Evolutionary conservation across 2,888 invertebrate genomes (phyloP), one percentile per base, ranked within the genome.

Genomic region (Drosophila paracracens): DNA sequence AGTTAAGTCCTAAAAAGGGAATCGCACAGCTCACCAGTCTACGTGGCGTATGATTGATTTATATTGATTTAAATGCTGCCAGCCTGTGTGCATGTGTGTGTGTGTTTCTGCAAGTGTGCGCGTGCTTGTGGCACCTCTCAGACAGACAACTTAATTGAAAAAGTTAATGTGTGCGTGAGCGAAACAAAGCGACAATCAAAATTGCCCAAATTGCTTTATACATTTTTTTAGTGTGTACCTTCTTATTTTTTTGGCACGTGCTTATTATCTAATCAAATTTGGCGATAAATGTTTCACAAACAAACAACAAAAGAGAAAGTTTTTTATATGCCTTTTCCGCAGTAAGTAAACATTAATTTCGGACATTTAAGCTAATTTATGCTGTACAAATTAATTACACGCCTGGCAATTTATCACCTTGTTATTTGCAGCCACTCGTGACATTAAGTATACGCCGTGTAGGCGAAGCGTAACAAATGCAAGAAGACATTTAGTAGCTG

Each of bases 61-160:
- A 73, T 82, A 85, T 85, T 88, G 79, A 90, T 80, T 85, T 63
- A 76, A 84, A 74, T 82, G 81, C 18, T 68, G 51, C 25, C 52
- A 36, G 52, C 60, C 31, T 36, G 16, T 35, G 48, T 27, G 36
- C 8, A 13, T 54, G n/a, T 65, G 31, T 62, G 51, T 36, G 43
- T 69, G 56, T 52, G 43, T 57, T 40, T 40, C n/a, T 40, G n/a
- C 10, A 0, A 40, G 11, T 21, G 43, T 21, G 43, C 11, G 60
- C 51, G 18, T 52, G 48, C 48, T 46, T 65, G 63, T 27, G 58
- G 51, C 59, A 59, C 58, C 64, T 67, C 81, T 4, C 78, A 81
- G 89, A 83, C 83, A 71, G 88, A 84, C 86, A 76, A 70, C 83
- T 85, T 88, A 85, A 88, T 90, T 88, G 83, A 85, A 77, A 88